These are phyloP conservation scores for Drosophila busckii DNA, from an alignment of 1,140 invertebrate species.

Conservation along the genomic window DNA sequence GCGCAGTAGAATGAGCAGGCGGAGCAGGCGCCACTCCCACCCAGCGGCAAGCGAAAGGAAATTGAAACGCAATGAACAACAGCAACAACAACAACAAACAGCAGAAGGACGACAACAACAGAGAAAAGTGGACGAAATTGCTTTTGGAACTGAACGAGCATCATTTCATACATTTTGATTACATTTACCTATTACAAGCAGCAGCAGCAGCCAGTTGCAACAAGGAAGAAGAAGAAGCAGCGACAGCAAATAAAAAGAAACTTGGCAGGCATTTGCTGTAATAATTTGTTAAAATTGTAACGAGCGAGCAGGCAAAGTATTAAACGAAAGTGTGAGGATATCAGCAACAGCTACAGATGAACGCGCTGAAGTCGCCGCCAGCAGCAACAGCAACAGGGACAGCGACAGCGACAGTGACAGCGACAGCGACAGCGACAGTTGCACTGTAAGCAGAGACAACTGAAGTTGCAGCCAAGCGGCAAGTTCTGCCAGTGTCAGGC, in stretches of 20 bases:
- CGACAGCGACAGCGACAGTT: background rate
- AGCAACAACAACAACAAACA: too few species aligned
- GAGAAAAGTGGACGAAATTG: conserved; percentile 77
- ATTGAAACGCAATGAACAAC: conserved; percentile 74
- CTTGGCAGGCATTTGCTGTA: too few species aligned
- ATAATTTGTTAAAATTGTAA: too few species aligned
- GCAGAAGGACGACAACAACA: conserved; percentile 64
- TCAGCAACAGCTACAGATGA: conserved; percentile 62
- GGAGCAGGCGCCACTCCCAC: conserved; percentile 29
- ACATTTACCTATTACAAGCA: conserved; percentile 49
- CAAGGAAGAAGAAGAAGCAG: conserved; percentile 2
- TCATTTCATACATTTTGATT: conserved; percentile 60
- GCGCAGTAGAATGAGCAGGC: conserved; percentile 43
- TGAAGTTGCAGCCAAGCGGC: too few species aligned
- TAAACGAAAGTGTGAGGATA: conserved; percentile 21
- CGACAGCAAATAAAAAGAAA: too few species aligned
- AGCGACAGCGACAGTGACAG: conserved; percentile 2
- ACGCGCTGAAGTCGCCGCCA: conserved; percentile 61
- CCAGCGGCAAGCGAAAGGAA: conserved; percentile 31
- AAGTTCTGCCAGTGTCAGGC: too few species aligned
- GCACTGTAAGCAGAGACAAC: background rate
- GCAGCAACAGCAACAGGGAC: conserved; percentile 19
- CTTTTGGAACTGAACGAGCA: conserved; percentile 50
- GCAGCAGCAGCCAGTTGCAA: conserved; percentile 3
- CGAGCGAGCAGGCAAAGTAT: background rate